Percentiles rank a stretch among this genome's conserved stretches.
Evolutionary conservation across 2,888 invertebrate species (phyloP).

Genomic region (Syrphus vitripennis): DNA sequence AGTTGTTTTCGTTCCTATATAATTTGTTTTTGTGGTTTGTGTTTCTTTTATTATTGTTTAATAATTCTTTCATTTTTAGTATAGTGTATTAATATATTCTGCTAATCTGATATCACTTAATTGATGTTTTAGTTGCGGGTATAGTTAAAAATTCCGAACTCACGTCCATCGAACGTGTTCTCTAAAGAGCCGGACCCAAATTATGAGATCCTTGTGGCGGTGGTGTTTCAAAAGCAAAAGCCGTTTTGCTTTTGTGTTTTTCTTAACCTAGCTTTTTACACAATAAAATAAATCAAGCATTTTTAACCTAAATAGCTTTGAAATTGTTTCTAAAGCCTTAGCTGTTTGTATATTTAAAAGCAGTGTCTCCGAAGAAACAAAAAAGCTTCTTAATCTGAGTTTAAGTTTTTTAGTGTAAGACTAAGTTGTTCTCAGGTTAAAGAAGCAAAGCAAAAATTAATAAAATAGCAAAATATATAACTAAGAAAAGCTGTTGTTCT

Average conservation of each 20-base stretch:
- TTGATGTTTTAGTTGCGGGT: conserved; percentile 40
- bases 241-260: conserved; percentile 53
- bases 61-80: conserved; percentile 70
- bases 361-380: conserved; percentile 41
- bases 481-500: conserved; percentile 42
- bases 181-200: neutral
- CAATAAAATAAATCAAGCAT: conserved; percentile 72
- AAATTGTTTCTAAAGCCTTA: neutral
- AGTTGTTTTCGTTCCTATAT: conserved; percentile 65
- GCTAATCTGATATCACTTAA: conserved; percentile 78
- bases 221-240: conserved; percentile 59
- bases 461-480: conserved; percentile 41
- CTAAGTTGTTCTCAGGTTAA: neutral
- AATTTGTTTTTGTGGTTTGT: conserved; percentile 60
- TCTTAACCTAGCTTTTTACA: conserved; percentile 41
- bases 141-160: conserved; percentile 62
- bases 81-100: conserved; percentile 79
- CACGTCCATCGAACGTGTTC: conserved; percentile 71
- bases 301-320: conserved; percentile 13
- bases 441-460: conserved; percentile 48
- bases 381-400: conserved; percentile 9
- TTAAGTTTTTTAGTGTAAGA: neutral
- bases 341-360: conserved; percentile 22
- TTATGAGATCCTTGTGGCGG: conserved; percentile 8
- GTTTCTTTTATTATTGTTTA: neutral